phyloP scores from a whole-genome alignment of 2,888 invertebrate genomes.

The Crioceris asparagi region DNA sequence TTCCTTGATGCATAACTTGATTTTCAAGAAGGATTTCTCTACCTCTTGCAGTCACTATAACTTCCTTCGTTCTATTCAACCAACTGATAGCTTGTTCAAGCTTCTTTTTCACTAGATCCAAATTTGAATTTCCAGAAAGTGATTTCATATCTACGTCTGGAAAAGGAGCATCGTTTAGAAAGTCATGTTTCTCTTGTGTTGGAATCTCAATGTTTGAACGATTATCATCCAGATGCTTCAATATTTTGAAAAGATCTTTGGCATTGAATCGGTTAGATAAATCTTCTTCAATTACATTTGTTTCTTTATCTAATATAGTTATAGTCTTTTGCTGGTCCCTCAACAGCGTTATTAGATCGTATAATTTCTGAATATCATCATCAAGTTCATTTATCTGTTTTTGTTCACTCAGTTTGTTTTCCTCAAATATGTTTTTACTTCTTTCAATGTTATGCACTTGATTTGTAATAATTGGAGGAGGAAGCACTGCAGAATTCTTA shows the following conservation, averaged over 20 bases:
- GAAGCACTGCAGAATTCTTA: no score
- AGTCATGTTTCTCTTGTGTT: no score
- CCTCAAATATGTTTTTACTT: no score
- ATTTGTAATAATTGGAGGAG: no score
- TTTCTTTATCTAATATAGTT: conserved; percentile 20
- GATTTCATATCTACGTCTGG: no score
- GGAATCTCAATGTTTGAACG: no score
- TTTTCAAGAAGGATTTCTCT: conserved; percentile 20
- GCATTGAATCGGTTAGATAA: conserved; percentile 9
- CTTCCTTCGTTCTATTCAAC: conserved; percentile 20
- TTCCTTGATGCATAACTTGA: conserved; percentile 21
- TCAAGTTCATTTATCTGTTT: conserved; percentile 24
- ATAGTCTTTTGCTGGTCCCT: conserved; percentile 31
- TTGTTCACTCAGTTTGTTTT: no score
- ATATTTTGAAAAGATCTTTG: conserved; percentile 10
- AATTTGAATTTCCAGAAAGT: no score
- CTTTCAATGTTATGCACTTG: no score
- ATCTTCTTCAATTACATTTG: conserved; percentile 9
- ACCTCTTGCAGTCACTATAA: conserved; percentile 16
- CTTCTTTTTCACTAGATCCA: conserved; percentile 18
- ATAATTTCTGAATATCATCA: conserved; percentile 29
- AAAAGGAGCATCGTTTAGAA: no score
- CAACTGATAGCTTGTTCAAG: conserved; percentile 15
- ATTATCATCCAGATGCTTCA: conserved; percentile 13
- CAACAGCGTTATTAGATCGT: conserved; percentile 28